These are phyloP conservation scores for Cyclophora albipunctata DNA, from an alignment of 2,888 invertebrate genomes.

Conservation along the genomic window DNA sequence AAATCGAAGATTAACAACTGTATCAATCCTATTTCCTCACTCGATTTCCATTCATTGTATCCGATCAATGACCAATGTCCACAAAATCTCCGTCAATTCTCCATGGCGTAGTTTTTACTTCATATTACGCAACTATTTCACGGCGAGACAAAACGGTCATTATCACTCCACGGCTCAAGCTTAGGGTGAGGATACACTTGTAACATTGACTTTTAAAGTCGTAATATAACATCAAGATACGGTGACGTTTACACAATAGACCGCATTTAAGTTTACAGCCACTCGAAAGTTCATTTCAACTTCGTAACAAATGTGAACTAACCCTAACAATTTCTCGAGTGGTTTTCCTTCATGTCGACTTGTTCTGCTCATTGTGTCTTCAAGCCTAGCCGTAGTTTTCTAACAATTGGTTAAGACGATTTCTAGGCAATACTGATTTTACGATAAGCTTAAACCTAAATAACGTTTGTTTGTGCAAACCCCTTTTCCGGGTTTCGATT, in stretches of 20 bases:
- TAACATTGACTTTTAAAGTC: not conserved
- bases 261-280: too few species aligned
- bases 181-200: not conserved
- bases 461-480: conserved; percentile 1
- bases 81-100: conserved; percentile 19
- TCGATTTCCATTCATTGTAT: not conserved
- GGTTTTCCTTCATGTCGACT: conserved; percentile 25
- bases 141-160: conserved; percentile 16
- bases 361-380: conserved; percentile 15
- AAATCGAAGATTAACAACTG: not conserved
- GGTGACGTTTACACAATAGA: conserved; percentile 18
- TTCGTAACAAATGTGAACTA: too few species aligned
- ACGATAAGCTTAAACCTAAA: conserved; percentile 11
- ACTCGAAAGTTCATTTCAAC: too few species aligned
- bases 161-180: conserved; percentile 5
- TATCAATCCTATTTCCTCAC: too few species aligned
- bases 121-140: conserved; percentile 26
- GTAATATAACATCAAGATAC: not conserved
- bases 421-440: not conserved
- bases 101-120: conserved; percentile 23
- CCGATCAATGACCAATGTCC: conserved; percentile 13
- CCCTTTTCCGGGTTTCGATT: not conserved
- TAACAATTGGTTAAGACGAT: conserved; percentile 9
- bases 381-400: conserved; percentile 10
- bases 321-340: conserved; percentile 23